phyloP scores from a whole-genome alignment of 2,113 vertebrate species.

The Orientallactaga bullata region DNA sequence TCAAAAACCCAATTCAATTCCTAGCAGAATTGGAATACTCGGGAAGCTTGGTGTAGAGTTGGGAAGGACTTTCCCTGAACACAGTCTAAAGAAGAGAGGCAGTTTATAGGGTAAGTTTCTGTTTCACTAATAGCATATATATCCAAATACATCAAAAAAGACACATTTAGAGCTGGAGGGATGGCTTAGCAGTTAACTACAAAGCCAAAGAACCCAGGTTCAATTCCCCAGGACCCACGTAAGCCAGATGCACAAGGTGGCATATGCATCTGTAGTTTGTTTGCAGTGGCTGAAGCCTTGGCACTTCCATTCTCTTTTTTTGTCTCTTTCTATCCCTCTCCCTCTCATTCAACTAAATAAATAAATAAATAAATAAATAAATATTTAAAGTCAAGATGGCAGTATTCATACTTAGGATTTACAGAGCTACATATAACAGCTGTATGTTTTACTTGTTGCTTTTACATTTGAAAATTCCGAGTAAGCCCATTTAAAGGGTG shows the following conservation, averaged over 20 bases:
- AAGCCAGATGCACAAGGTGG: too few relatives aligned
- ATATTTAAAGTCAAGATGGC: neutral
- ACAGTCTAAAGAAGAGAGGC: neutral
- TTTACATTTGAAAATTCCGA: slow-evolving; percentile 17
- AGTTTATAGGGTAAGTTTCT: neutral
- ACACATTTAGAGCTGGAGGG: too few relatives aligned
- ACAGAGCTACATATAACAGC: neutral
- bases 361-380: neutral
- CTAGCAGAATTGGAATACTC: slow-evolving; percentile 2
- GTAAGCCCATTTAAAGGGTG: neutral
- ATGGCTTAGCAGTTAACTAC: too few relatives aligned
- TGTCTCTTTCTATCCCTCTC: too few relatives aligned
- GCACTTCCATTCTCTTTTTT: too few relatives aligned
- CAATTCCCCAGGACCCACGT: too few relatives aligned
- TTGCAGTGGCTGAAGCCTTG: too few relatives aligned
- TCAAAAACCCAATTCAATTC: neutral
- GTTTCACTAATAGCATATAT: too few relatives aligned
- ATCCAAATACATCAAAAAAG: too few relatives aligned
- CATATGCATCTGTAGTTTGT: too few relatives aligned
- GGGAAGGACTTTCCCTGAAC: neutral
- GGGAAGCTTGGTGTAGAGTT: neutral
- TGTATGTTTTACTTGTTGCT: neutral
- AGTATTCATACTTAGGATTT: slow-evolving; percentile 17
- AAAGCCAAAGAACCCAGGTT: too few relatives aligned
- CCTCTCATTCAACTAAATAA: too few relatives aligned